Conservation (phyloP, 2,888 invertebrate species). For the Poecilus cupreus region DNA sequence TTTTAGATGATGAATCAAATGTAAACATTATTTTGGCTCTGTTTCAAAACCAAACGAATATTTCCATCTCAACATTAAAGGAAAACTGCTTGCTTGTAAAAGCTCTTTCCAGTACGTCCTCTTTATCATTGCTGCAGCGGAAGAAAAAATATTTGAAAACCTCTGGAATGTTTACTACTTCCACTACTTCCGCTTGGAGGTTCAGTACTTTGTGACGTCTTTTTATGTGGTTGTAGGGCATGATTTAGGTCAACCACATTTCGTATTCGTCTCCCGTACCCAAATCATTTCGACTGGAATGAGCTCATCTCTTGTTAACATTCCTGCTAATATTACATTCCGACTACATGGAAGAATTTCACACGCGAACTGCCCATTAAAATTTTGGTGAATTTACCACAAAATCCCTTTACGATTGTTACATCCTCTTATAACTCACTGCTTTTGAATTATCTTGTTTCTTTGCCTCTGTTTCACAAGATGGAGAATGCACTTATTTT, state of each 20-base stretch:
- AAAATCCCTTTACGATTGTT: neutral
- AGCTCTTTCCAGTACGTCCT: neutral
- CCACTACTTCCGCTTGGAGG: neutral
- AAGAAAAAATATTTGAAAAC: neutral
- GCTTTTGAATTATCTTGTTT: neutral
- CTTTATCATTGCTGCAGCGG: neutral
- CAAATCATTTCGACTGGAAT: conserved; percentile 21
- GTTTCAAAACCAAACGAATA: conserved; percentile 14
- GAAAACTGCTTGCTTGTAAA: neutral
- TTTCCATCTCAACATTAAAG: neutral
- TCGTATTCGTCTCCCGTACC: conserved; percentile 2
- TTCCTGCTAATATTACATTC: conserved; percentile 35
- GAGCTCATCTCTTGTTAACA: conserved; percentile 32
- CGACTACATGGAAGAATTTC: conserved; percentile 7
- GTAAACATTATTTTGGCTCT: conserved; percentile 29
- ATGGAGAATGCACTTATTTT: too few relatives aligned
- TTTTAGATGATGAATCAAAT: conserved; percentile 38
- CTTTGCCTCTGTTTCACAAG: neutral
- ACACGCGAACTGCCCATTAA: conserved; percentile 16
- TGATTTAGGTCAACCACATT: conserved; percentile 9
- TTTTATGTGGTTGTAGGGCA: neutral
- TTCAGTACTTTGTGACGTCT: neutral
- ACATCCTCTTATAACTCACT: neutral
- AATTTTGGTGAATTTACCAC: neutral
- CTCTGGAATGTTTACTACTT: neutral